Percentiles rank a stretch among this genome's conserved stretches.
Evolutionary conservation across 2,888 invertebrate genomes (phyloP).

Genomic region (Dolichopus griseipennis): DNA sequence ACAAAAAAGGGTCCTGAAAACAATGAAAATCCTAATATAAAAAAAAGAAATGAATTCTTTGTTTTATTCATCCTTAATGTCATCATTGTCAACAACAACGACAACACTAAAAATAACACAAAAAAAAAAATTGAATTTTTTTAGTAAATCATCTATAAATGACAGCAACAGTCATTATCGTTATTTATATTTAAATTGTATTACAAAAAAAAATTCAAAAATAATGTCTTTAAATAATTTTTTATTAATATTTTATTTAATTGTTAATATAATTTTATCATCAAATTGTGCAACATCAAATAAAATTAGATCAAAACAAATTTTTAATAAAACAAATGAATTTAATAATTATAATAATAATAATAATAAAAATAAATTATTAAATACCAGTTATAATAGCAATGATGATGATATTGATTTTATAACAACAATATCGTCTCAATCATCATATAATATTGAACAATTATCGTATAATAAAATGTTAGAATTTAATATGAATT

Average conservation of each 20-base stretch:
- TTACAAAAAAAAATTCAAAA: background rate
- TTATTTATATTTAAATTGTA: background rate
- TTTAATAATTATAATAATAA: background rate
- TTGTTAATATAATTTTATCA: background rate
- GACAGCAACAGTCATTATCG: background rate
- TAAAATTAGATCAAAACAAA: background rate
- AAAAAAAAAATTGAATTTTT: too few species aligned
- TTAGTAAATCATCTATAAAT: too few species aligned
- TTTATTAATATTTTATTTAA: background rate
- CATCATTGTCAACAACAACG: too few species aligned
- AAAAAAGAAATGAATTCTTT: too few species aligned
- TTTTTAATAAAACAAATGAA: background rate
- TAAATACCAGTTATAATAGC: background rate
- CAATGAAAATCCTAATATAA: too few species aligned
- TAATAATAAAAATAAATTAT: background rate
- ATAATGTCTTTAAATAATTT: background rate
- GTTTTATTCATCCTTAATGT: too few species aligned
- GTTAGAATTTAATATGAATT: background rate
- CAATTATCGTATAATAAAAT: background rate
- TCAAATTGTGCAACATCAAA: background rate
- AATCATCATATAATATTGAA: background rate
- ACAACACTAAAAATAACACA: too few species aligned
- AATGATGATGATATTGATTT: background rate
- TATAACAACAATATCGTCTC: background rate
- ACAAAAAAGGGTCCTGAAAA: too few species aligned